Conservation (phyloP, 2,113 vertebrate genomes). For the Naja naja region DNA sequence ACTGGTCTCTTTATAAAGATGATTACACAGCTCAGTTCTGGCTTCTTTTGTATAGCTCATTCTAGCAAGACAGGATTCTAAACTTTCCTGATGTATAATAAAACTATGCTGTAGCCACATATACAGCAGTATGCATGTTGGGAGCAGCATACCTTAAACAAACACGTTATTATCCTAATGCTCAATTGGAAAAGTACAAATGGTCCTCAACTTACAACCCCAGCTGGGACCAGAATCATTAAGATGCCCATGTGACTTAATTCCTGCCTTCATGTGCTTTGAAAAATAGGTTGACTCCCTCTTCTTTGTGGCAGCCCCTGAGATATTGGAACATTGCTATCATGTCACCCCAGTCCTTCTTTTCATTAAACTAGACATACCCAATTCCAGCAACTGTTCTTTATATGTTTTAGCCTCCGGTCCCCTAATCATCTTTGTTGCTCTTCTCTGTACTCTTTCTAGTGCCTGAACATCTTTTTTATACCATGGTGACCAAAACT, state of each 20-base stretch:
- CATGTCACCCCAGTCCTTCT: too few relatives aligned
- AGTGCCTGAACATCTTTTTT: too few relatives aligned
- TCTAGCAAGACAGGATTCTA: neutral
- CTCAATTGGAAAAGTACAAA: neutral
- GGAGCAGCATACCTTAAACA: neutral
- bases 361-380: too few relatives aligned
- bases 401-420: too few relatives aligned
- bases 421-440: too few relatives aligned
- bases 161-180: neutral
- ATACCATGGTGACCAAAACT: too few relatives aligned
- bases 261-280: neutral
- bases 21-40: neutral
- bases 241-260: neutral
- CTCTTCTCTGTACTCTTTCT: too few relatives aligned
- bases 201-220: neutral
- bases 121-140: neutral
- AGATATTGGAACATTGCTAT: too few relatives aligned
- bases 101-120: neutral
- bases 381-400: too few relatives aligned
- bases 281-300: too few relatives aligned
- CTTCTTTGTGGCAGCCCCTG: too few relatives aligned
- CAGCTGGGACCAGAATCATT: neutral
- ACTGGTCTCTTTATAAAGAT: too few relatives aligned
- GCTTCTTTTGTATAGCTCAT: neutral
- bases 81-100: neutral